Evolutionary conservation across 2,888 invertebrate genomes (phyloP), one percentile per base, ranked within the genome.

Genomic region (Mystacides longicornis): DNA sequence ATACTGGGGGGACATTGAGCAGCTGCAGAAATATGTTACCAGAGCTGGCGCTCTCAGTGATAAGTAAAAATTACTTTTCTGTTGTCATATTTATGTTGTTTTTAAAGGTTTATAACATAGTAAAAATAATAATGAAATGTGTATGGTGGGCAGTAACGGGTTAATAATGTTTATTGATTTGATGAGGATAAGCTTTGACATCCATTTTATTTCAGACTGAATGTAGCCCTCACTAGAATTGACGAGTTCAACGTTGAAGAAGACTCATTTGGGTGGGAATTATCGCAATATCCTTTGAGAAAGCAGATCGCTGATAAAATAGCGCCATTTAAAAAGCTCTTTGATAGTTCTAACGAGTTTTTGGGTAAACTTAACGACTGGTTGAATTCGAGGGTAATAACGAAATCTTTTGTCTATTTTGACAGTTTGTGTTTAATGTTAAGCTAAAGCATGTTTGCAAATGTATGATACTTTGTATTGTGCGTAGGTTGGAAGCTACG

Each of bases 211-310:
- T 61, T 68, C 67, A 81, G 86, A 67, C 74, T 93, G 58, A 72
- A 84, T 47, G 69, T 74, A 2, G 95, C 93, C 2, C 82, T 92
- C 71, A 80, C 82, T 47, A 84, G 80, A 58, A 92, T 95, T 60
- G 91, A 93, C 65, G 81, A 83, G 57, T 93, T 97, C 65, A 97
- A 97, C 68, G 87, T 86, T 67, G 96, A 97, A 69, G 97, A 97
- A 68, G 75, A 81, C 23, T 81, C 93, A 18, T 96, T 88, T 67
- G 90, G 87, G 11, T 94, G 89, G 84, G 89, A 93, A 66, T 68
- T 86, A 7, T 92, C 95, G 0, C 86, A 89, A 63, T 97, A 96
- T 75, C 93, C 94, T 0, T 78, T 89, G 60, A 79, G 95, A 59
- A 90, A 92, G 70, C 72, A 80, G 65, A 74, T 86, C 0, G 84